Percentiles rank a stretch among this genome's conserved stretches.
These are phyloP conservation scores for Leucoptera coffeella DNA, from an alignment of 2,888 invertebrate genomes.

Conservation along the genomic window DNA sequence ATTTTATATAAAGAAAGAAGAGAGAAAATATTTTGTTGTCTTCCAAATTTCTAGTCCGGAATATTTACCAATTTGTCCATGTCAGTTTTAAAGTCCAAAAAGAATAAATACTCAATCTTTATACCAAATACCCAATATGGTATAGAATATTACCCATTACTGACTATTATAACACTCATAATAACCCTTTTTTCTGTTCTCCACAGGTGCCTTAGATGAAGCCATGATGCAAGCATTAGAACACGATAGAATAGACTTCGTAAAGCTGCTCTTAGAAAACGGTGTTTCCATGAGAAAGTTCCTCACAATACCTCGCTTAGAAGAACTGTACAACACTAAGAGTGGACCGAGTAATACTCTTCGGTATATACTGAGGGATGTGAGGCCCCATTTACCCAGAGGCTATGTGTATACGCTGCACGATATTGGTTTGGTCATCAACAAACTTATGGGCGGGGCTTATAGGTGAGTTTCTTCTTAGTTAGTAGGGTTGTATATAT, in stretches of 20 bases:
- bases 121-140: no score
- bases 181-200: no score
- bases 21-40: no score
- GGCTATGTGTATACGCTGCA: slow-evolving; percentile 89
- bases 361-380: slow-evolving; percentile 85
- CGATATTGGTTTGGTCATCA: slow-evolving; percentile 94
- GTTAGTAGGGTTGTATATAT: no score
- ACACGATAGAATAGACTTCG: slow-evolving; percentile 95
- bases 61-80: no score
- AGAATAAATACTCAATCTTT: no score
- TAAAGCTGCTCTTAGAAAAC: slow-evolving; percentile 92
- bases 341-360: slow-evolving; percentile 95
- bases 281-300: slow-evolving; percentile 98
- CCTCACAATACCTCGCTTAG: slow-evolving; percentile 88
- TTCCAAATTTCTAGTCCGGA: no score
- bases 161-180: no score
- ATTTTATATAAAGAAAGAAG: no score
- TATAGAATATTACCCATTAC: no score
- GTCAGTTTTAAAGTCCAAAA: no score
- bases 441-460: slow-evolving; percentile 97
- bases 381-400: slow-evolving; percentile 80
- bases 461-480: slow-evolving; percentile 64
- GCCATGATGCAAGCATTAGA: slow-evolving; percentile 99
- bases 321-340: slow-evolving; percentile 94
- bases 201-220: slow-evolving; percentile 80